Percentiles rank a stretch among this genome's conserved stretches.
phyloP scores from a whole-genome alignment of 35 echinoderm and acorn worm genomes.

The Hemicentrotus pulcherrimus region DNA sequence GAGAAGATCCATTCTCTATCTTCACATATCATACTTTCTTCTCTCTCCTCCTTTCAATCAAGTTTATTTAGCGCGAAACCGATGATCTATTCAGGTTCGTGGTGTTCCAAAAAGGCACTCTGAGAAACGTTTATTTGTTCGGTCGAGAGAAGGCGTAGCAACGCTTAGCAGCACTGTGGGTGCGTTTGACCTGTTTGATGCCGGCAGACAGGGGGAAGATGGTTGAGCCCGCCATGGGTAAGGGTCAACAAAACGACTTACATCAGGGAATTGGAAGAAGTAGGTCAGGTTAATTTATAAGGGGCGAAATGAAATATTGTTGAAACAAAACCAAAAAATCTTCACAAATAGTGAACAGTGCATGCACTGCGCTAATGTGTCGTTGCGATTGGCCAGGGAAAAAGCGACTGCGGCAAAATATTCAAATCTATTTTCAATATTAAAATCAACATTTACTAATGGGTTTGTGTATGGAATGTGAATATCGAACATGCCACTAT shows the following conservation, averaged over 20 bases:
- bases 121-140: not conserved
- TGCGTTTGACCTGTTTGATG: not conserved
- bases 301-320: not conserved
- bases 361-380: not conserved
- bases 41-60: not conserved
- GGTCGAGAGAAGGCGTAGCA: not conserved
- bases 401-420: not conserved
- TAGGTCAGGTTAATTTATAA: slow-evolving; percentile 24
- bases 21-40: too few species aligned
- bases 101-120: not conserved
- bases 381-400: not conserved
- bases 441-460: not conserved
- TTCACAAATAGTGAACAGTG: not conserved
- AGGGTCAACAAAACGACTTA: slow-evolving; percentile 40
- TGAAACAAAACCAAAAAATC: not conserved
- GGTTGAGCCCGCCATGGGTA: not conserved
- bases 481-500: not conserved
- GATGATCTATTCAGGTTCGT: not conserved
- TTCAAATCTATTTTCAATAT: not conserved
- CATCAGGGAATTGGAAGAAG: not conserved
- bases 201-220: not conserved
- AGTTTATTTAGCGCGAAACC: not conserved
- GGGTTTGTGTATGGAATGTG: not conserved
- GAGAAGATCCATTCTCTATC: not conserved
- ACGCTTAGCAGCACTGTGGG: not conserved